These are phyloP conservation scores for Philhelius pedissequus DNA, from an alignment of 2,888 invertebrate species.

Conservation along the genomic window DNA sequence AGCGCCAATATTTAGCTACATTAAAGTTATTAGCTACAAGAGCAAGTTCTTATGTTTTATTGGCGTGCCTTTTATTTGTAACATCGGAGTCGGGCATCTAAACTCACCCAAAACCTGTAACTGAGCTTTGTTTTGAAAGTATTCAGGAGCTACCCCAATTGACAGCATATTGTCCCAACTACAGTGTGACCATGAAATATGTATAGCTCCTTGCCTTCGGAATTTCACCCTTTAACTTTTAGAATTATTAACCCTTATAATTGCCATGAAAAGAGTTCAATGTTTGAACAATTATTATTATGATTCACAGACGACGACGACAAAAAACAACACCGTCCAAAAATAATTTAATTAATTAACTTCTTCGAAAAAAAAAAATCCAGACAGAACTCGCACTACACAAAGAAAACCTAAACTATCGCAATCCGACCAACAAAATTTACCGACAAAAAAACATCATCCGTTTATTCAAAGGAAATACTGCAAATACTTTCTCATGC, in stretches of 20 bases:
- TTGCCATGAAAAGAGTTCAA: not conserved
- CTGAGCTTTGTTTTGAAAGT: no score
- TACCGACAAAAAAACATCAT: not conserved
- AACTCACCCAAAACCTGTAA: no score
- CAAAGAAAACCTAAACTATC: not conserved
- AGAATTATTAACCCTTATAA: not conserved
- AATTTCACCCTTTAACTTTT: not conserved
- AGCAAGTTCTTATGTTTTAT: no score
- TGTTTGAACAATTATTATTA: constrained; percentile 11
- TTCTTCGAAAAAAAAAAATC: not conserved
- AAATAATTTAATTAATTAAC: constrained; percentile 49
- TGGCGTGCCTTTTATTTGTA: no score
- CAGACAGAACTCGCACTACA: constrained; percentile 7
- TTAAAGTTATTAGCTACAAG: no score
- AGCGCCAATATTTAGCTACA: no score
- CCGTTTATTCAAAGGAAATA: constrained; percentile 36
- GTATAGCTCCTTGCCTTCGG: no score
- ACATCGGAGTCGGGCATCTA: no score
- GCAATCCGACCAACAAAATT: not conserved
- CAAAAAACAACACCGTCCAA: not conserved
- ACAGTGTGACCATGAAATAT: no score
- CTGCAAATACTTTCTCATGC: constrained; percentile 55
- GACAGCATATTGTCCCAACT: no score
- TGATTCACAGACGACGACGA: not conserved
- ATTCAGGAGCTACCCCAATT: no score